Conservation (phyloP, 2,113 vertebrate genomes). For the Phalacrocorax aristotelis region DNA sequence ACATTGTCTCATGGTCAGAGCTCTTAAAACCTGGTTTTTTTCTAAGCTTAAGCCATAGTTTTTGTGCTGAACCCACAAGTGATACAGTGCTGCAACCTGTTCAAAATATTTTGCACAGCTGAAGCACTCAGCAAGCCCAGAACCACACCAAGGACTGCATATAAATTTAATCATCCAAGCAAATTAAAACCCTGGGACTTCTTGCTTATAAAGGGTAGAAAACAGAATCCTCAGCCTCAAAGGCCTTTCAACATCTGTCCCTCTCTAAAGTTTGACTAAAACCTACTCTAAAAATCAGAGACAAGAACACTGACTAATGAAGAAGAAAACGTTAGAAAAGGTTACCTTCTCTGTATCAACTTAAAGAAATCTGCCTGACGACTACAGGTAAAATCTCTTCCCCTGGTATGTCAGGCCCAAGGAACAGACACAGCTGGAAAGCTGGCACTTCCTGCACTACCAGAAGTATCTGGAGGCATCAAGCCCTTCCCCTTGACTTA, state of each 20-base stretch:
- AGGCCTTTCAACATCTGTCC: neutral
- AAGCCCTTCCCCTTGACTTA: neutral
- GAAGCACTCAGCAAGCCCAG: neutral
- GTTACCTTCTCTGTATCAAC: neutral
- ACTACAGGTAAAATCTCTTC: neutral
- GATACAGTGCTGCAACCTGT: neutral
- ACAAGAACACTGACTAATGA: neutral
- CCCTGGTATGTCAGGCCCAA: neutral
- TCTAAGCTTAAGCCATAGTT: neutral
- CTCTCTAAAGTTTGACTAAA: neutral
- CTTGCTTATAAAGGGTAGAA: neutral
- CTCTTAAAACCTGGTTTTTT: neutral
- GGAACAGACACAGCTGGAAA: neutral
- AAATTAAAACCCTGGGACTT: neutral
- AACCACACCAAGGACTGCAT: neutral
- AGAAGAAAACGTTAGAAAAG: neutral
- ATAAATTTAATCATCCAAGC: neutral
- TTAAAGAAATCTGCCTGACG: neutral
- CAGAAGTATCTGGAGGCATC: neutral
- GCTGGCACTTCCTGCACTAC: neutral
- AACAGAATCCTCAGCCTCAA: neutral
- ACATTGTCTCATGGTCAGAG: rapidly evolving
- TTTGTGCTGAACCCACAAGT: neutral
- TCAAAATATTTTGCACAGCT: neutral
- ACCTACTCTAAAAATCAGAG: neutral